Base-by-base conservation (phyloP, 2,113 vertebrate genomes). In the Micronycteris hirsuta region DNA sequence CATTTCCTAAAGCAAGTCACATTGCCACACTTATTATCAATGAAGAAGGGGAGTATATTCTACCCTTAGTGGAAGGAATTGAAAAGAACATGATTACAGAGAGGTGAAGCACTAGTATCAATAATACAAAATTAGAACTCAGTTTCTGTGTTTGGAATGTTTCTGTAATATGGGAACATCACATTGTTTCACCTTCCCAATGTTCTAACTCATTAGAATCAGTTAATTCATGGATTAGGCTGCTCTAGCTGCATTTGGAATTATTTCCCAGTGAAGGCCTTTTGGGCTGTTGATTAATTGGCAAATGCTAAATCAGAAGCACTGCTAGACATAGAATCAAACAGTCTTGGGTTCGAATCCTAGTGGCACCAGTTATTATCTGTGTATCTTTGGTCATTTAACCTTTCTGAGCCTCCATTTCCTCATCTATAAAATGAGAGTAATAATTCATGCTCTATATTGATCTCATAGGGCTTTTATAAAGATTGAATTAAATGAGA, bases 201-300 rank as follows among this genome's bases (percentile, higher is more conserved):
- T 95, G 36, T 86, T 85, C 43, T 96, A 73, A 45, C 65, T 86
- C 58, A 68, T 86, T 77, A 33, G 41, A 91, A 70, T 87, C 58
- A 86, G 52, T 93, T 82, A 96, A 82, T 92, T 70, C 45, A 28
- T 76, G 28, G 38, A 76, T 95, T 95, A 81, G 26, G 28, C 41
- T 88, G 12, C 85, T 96, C 38, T 91, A 76, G 54, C 20, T 56
- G 10, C 70, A 91, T 26, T 22, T 88, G 47, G n/a, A 77, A 7
- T 92, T 94, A 68, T 82, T 70, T 28, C n/a, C 16, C 81, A 67
- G 26, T 67, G 58, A 91, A 89, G 19, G 28, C 33, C 22, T n/a
- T 91, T 96, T 93, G 63, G 71, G 12, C 36, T 95, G 38, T 56
- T 89, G 43, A 49, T 45, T 97, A 36, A 65, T 33, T n/a, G 28